Evolutionary conservation across 2,797 vertebrate genomes (phyloP).

Genomic region (Phoxinus dragarum): DNA sequence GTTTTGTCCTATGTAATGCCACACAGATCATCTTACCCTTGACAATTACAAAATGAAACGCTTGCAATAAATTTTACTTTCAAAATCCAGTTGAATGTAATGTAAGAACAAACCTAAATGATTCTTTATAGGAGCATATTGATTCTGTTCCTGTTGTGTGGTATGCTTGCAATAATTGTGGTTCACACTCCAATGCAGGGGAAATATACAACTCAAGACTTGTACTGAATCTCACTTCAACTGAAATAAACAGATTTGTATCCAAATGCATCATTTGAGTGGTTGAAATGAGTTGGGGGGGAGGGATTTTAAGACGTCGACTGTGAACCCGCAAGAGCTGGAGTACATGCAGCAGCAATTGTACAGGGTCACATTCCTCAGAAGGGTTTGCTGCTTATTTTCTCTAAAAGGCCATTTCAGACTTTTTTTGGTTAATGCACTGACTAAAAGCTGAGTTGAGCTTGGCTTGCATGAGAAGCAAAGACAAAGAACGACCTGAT

Average conservation of each 20-base stretch:
- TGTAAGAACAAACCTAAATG: background rate
- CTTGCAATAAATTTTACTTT: constrained; percentile 22
- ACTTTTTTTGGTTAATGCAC: constrained; percentile 47
- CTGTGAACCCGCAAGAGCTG: background rate
- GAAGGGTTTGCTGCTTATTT: constrained; percentile 61
- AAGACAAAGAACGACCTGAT: constrained; percentile 58
- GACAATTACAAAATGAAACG: constrained; percentile 2
- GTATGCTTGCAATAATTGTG: constrained; percentile 53
- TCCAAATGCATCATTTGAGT: constrained; percentile 23
- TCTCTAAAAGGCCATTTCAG: constrained; percentile 53
- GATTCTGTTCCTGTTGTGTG: constrained; percentile 44
- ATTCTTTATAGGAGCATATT: background rate
- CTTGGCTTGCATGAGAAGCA: constrained; percentile 18
- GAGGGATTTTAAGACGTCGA: background rate
- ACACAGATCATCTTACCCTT: constrained; percentile 10
- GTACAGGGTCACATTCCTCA: constrained; percentile 71
- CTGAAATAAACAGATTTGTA: constrained; percentile 68
- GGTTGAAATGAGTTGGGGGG: background rate
- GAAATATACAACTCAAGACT: constrained; percentile 54
- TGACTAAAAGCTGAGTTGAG: constrained; percentile 63
- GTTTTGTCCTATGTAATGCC: constrained; percentile 25
- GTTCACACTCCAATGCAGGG: constrained; percentile 66
- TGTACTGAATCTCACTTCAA: constrained; percentile 70
- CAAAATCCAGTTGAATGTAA: constrained; percentile 36
- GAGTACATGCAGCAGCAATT: constrained; percentile 44